Conservation (phyloP, 2,113 vertebrate genomes). For the Megalops atlanticus region DNA sequence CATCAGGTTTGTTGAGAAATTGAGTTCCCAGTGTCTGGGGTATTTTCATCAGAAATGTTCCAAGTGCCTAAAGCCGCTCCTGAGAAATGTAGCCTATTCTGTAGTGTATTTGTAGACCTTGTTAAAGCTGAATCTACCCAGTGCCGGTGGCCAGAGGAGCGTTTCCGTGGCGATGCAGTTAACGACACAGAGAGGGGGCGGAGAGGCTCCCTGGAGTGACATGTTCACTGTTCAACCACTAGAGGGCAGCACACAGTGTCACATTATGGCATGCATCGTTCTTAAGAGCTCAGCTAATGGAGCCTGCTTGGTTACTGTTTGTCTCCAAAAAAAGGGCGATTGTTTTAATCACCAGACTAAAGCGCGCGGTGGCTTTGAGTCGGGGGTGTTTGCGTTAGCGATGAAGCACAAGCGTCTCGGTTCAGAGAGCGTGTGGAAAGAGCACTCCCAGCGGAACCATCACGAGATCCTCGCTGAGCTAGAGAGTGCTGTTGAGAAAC, state of each 20-base stretch:
- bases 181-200: background rate
- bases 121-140: too few relatives aligned
- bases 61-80: too few relatives aligned
- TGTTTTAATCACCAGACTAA: background rate
- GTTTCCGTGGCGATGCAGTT: background rate
- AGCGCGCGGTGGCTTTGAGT: background rate
- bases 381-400: background rate
- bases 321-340: conserved; percentile 22
- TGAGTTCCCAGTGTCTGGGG: too few relatives aligned
- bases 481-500: background rate
- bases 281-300: conserved; percentile 42
- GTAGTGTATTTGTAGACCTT: too few relatives aligned
- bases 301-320: conserved; percentile 24
- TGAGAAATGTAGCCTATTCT: too few relatives aligned
- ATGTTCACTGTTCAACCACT: conserved; percentile 57
- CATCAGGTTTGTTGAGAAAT: too few relatives aligned
- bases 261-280: conserved; percentile 37
- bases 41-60: too few relatives aligned
- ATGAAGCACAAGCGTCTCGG: background rate
- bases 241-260: conserved; percentile 65
- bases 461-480: background rate
- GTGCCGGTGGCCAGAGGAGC: background rate
- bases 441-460: background rate
- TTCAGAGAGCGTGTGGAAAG: background rate
- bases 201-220: conserved; percentile 20